Conservation (phyloP, 2,113 vertebrate genomes). For the Hippocampus mohnikei region DNA sequence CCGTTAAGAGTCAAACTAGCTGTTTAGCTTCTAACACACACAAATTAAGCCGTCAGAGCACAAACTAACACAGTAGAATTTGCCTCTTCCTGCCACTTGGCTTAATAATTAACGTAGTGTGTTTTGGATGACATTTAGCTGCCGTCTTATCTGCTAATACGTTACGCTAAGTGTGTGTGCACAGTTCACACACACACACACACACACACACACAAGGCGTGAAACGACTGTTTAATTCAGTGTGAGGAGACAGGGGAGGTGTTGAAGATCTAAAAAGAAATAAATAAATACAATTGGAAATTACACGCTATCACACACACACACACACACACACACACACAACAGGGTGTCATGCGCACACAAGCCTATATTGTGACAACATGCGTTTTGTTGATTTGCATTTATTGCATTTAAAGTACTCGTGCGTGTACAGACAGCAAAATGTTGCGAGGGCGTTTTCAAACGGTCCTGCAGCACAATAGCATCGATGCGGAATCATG, state of each 20-base stretch:
- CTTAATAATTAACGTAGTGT: background rate
- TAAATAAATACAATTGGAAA: background rate
- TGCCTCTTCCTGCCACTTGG: background rate
- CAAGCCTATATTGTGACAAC: background rate
- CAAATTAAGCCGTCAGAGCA: background rate
- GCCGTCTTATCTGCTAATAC: constrained; percentile 2
- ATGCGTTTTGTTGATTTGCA: background rate
- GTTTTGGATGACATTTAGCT: constrained; percentile 3
- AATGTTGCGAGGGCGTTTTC: too few relatives aligned
- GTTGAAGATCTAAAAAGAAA: background rate
- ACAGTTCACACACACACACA: background rate
- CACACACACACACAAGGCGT: background rate
- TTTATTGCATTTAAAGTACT: background rate
- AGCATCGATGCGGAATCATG: too few relatives aligned
- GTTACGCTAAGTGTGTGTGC: background rate
- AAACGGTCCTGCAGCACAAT: too few relatives aligned
- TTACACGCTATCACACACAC: background rate
- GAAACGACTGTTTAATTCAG: constrained; percentile 6
- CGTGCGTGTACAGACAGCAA: too few relatives aligned
- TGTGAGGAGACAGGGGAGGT: background rate
- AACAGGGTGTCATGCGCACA: too few relatives aligned
- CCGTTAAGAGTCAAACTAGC: background rate
- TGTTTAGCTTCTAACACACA: background rate
- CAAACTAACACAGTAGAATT: background rate
- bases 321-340: too few relatives aligned